Conservation (phyloP, 2,113 vertebrate species). For the Chlorodrepanis virens region DNA sequence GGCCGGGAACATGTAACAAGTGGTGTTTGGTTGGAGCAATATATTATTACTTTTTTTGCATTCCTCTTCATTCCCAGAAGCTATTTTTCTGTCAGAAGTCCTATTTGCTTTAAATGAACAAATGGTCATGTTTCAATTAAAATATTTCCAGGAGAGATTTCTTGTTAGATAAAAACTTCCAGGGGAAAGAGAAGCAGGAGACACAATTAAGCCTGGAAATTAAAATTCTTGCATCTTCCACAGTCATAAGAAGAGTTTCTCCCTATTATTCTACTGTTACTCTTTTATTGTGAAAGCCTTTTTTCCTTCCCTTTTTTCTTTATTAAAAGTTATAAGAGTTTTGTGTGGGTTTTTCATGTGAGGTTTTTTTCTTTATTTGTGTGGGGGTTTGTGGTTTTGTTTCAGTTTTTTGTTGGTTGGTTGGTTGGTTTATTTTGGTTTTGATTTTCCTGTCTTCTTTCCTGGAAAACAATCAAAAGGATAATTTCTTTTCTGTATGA, state of each 20-base stretch:
- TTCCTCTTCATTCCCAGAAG: not conserved
- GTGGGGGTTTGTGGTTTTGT: accelerated
- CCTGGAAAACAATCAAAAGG: not conserved
- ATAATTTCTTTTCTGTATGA: not conserved
- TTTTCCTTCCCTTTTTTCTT: no score
- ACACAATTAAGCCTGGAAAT: not conserved
- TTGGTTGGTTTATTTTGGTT: not conserved
- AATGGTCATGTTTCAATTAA: not conserved
- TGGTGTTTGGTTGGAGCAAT: not conserved
- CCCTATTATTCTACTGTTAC: not conserved
- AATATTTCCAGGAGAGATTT: not conserved
- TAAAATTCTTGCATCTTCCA: not conserved
- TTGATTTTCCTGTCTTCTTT: not conserved
- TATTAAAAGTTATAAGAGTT: not conserved
- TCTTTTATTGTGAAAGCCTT: not conserved
- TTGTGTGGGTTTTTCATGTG: accelerated
- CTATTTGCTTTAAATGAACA: not conserved
- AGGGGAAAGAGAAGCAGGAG: not conserved
- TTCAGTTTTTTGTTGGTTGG: accelerated
- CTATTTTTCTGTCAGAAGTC: not conserved
- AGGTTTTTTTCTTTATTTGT: not conserved
- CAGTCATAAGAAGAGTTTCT: not conserved
- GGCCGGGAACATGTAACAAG: not conserved
- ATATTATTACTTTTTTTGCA: not conserved
- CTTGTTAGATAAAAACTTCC: not conserved